Evolutionary conservation across 2,888 invertebrate species (phyloP).

Genomic region (Elgonia sp.): DNA sequence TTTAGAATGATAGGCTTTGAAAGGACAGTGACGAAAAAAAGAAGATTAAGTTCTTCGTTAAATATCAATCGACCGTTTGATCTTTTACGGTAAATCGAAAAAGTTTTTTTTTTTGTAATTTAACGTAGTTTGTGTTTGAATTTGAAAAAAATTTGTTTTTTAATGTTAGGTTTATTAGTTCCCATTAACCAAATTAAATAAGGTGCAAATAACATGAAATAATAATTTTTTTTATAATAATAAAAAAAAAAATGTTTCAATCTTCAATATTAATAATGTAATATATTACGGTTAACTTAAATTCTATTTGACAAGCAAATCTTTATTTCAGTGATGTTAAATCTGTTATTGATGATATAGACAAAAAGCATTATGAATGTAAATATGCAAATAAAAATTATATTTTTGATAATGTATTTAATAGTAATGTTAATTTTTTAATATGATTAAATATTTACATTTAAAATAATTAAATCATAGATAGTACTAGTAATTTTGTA

Average conservation of each 20-base stretch:
- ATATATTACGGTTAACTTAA: no score
- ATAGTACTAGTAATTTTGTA: not conserved
- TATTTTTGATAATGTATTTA: no score
- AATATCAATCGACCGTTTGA: not conserved
- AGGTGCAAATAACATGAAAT: not conserved
- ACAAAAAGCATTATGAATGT: no score
- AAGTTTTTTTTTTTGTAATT: not conserved
- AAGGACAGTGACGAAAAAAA: slow-evolving; percentile 66
- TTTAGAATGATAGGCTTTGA: slow-evolving; percentile 56
- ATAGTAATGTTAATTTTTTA: no score
- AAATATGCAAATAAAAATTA: no score
- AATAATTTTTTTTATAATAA: not conserved
- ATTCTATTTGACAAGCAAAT: no score
- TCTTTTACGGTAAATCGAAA: not conserved
- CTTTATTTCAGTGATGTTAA: no score
- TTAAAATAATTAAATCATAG: not conserved
- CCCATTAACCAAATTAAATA: not conserved
- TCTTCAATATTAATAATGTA: no score
- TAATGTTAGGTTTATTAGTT: not conserved
- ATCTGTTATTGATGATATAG: no score
- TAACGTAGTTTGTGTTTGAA: not conserved
- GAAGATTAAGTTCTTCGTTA: not conserved
- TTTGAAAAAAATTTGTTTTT: no score
- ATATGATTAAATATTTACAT: no score
- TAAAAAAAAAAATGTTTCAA: not conserved